These are phyloP conservation scores for Cirrhinus molitorella DNA, from an alignment of 2,797 vertebrate genomes.

Conservation along the genomic window DNA sequence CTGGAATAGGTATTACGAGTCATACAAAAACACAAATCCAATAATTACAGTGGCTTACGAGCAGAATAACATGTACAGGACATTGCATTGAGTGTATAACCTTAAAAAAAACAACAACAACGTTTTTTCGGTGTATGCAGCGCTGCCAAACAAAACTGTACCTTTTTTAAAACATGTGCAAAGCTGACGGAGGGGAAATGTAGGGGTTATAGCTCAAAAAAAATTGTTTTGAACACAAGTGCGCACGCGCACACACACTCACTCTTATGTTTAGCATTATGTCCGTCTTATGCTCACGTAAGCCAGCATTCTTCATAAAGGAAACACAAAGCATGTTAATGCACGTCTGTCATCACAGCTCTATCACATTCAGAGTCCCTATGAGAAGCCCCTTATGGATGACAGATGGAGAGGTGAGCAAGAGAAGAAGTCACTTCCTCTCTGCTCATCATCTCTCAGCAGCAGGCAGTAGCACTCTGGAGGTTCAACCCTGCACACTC, in stretches of 20 bases:
- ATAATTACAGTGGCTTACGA: constrained; percentile 8
- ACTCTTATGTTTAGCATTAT: not conserved
- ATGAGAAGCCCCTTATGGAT: constrained; percentile 23
- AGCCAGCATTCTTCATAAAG: constrained; percentile 16
- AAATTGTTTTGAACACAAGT: constrained; percentile 9
- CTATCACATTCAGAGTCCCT: constrained; percentile 11
- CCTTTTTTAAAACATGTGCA: constrained; percentile 36
- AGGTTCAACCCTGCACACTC: constrained; percentile 3
- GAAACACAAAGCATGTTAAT: constrained; percentile 21
- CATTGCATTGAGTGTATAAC: not conserved
- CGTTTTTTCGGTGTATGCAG: not conserved
- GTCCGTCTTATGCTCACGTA: not conserved
- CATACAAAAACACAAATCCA: constrained; percentile 28
- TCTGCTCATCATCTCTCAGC: constrained; percentile 18
- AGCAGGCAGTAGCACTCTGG: constrained; percentile 9
- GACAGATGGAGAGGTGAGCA: constrained; percentile 23
- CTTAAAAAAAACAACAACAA: too few relatives aligned
- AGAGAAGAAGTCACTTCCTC: not conserved
- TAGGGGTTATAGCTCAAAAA: constrained; percentile 7
- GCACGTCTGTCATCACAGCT: not conserved
- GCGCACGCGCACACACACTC: not conserved
- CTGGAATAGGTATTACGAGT: constrained; percentile 2
- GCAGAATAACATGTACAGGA: constrained; percentile 5
- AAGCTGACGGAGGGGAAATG: not conserved
- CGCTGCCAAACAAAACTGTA: constrained; percentile 29